Conservation (phyloP, 2,797 vertebrate species). For the Danio choprae region DNA sequence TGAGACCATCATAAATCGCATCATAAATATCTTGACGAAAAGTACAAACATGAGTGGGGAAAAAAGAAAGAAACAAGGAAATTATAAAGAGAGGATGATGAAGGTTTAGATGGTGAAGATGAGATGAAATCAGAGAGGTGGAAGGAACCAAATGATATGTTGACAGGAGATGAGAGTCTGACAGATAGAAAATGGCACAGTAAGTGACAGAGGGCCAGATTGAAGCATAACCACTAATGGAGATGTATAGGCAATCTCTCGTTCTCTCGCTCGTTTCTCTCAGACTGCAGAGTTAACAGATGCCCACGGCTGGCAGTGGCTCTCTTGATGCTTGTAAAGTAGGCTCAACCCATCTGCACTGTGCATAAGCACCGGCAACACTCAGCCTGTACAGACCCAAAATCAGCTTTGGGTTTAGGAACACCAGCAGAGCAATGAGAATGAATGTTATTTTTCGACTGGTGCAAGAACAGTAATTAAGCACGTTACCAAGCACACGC, state of each 20-base stretch:
- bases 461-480: conserved; percentile 27
- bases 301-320: conserved; percentile 60
- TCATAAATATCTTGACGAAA: neutral
- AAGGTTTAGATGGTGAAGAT: neutral
- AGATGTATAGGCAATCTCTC: conserved; percentile 39
- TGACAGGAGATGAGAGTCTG: conserved; percentile 16
- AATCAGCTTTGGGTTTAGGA: conserved; percentile 49
- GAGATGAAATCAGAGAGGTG: neutral
- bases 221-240: conserved; percentile 39
- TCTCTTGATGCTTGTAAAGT: conserved; percentile 57
- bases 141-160: neutral
- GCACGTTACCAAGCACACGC: conserved; percentile 5
- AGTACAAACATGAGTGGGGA: neutral
- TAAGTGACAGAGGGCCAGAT: conserved; percentile 30
- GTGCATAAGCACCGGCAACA: conserved; percentile 38
- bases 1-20: neutral
- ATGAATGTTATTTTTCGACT: conserved; percentile 36
- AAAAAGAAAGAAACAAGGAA: neutral
- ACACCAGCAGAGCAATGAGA: conserved; percentile 46
- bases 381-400: conserved; percentile 28
- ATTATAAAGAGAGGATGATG: neutral
- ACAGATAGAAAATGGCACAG: conserved; percentile 33
- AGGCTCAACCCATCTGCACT: conserved; percentile 59
- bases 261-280: conserved; percentile 43
- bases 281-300: conserved; percentile 60